Evolutionary conservation across 2,113 vertebrate genomes (phyloP).

Genomic region (Megatriorchis doriae): DNA sequence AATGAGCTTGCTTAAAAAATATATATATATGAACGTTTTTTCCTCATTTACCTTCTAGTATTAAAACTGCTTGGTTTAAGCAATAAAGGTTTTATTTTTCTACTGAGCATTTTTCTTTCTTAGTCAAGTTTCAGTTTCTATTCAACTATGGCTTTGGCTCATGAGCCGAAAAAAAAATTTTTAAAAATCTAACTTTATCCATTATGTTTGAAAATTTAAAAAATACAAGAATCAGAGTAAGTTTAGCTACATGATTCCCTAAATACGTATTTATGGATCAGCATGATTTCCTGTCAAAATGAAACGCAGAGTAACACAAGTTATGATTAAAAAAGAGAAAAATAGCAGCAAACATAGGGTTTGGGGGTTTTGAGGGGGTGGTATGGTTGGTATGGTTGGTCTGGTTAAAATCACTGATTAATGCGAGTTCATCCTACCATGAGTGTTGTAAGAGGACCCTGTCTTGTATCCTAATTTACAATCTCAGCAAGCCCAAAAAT

Average conservation of each 20-base stretch:
- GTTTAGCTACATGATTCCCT: not conserved
- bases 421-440: not conserved
- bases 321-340: not conserved
- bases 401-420: not conserved
- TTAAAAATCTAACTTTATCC: too few relatives aligned
- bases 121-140: not conserved
- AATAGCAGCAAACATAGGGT: too few relatives aligned
- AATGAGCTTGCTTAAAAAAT: not conserved
- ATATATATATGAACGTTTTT: not conserved
- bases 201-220: not conserved
- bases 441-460: not conserved
- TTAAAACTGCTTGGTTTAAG: not conserved
- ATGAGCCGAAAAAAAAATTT: not conserved
- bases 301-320: not conserved
- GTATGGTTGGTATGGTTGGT: not conserved
- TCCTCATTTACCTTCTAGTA: not conserved
- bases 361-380: rapidly evolving
- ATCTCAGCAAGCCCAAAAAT: not conserved
- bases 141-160: not conserved
- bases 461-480: not conserved
- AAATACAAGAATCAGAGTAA: not conserved
- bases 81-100: not conserved
- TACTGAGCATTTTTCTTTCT: not conserved
- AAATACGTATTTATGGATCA: not conserved
- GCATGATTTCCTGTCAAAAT: not conserved